Evolutionary conservation across 2,113 vertebrate genomes (phyloP).

Genomic region (Vidua macroura): DNA sequence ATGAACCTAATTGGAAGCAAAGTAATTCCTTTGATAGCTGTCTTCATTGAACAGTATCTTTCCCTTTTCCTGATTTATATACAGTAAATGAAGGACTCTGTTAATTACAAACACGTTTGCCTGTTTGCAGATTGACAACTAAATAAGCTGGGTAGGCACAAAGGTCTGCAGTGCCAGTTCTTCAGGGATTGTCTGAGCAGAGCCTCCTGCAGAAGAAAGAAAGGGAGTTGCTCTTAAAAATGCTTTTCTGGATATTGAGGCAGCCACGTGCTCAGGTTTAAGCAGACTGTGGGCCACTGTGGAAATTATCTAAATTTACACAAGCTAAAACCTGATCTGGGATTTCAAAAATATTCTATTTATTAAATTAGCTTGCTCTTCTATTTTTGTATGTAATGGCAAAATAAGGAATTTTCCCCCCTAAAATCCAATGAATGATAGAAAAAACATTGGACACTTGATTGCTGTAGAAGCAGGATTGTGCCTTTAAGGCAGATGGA

Average conservation of each 20-base stretch:
- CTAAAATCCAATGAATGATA: neutral
- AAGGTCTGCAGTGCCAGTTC: neutral
- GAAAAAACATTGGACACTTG: neutral
- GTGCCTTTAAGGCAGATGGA: slow-evolving; percentile 11
- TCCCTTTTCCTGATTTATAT: slow-evolving; percentile 26
- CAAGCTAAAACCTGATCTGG: neutral
- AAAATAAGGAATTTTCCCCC: neutral
- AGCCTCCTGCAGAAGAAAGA: neutral
- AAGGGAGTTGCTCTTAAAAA: neutral
- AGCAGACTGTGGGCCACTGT: neutral
- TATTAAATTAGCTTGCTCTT: neutral
- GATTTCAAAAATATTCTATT: neutral
- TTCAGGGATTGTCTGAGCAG: neutral
- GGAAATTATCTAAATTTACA: neutral
- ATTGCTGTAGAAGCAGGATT: neutral
- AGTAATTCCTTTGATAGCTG: slow-evolving; percentile 49
- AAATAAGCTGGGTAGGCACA: neutral
- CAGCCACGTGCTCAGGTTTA: neutral
- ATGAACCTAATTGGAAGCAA: slow-evolving; percentile 39
- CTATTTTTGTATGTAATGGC: neutral
- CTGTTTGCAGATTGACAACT: neutral
- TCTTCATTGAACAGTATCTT: slow-evolving; percentile 57
- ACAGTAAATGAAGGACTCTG: slow-evolving; percentile 14
- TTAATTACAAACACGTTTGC: slow-evolving; percentile 39
- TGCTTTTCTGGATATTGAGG: neutral